Evolutionary conservation across 2,113 vertebrate genomes (phyloP).

Genomic region (Saiga tatarica): DNA sequence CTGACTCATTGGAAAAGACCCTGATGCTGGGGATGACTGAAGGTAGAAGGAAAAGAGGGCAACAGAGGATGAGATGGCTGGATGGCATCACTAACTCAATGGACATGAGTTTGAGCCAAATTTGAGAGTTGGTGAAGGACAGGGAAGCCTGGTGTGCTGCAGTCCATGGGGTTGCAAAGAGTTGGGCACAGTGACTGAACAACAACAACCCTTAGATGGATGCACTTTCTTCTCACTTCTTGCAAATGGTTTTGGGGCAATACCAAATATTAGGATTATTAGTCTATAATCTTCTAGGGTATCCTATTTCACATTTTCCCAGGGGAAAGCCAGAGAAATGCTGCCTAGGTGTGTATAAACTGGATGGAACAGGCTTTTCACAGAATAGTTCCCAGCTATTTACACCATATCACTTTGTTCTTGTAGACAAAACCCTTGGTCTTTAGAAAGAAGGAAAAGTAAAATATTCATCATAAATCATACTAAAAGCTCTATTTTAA

Average conservation of each 20-base stretch:
- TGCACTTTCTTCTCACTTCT: background rate
- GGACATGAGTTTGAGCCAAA: background rate
- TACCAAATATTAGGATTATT: background rate
- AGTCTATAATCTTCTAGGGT: background rate
- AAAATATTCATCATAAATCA: constrained; percentile 2
- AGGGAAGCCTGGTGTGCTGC: background rate
- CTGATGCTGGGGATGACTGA: background rate
- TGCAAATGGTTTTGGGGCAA: background rate
- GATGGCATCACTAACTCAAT: background rate
- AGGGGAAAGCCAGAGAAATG: background rate
- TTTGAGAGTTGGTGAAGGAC: background rate
- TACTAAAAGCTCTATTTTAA: constrained; percentile 7
- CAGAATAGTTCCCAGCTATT: background rate
- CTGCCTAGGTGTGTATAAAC: background rate
- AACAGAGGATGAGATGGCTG: background rate
- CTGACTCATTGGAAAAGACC: background rate
- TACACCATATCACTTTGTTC: constrained; percentile 29
- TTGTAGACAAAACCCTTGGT: constrained; percentile 25
- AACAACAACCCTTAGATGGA: background rate
- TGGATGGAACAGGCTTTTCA: background rate
- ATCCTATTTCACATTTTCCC: background rate
- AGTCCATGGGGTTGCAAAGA: background rate
- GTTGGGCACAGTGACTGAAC: background rate
- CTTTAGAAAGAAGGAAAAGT: background rate
- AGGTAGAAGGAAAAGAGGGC: background rate